Base-by-base conservation (phyloP, 2,888 invertebrate genomes). In the Atrina japonica region DNA sequence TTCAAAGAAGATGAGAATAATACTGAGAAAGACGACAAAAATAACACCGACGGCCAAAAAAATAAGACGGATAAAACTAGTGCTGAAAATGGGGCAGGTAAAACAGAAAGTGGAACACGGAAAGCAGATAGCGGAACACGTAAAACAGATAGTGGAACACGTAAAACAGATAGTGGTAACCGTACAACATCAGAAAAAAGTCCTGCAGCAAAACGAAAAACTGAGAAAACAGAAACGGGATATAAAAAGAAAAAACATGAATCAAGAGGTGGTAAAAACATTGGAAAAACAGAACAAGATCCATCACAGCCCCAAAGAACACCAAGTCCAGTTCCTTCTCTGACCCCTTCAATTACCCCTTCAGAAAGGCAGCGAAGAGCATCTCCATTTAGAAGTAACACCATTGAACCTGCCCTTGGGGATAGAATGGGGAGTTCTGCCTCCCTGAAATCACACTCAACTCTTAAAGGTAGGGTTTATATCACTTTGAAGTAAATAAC, bases 371-470 rank as follows among this genome's bases (percentile, higher is more conserved):
- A 52, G 47, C 45, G 75, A 40, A 68, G 75, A n/a, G 45, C 75
- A 25, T 78, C 79, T 9, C 76, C 79, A 9, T 75, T 75, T 60
- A 55, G 71, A 3, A 75, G 69, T 29, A 81, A 80, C 64, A 63
- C 66, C 52, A 79, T 81, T 30, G 67, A 73, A 50, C 81, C 81
- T 7, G 50, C 30, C 6, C 21, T 14, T 41, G 59, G 64, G 11
- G 50, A 45, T 11, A 52, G 61, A 21, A 78, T 78, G 77, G 84
- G 82, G 1, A 84, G 84, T 73, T 61, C 76, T 45, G 80, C 77
- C 9, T 84, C 84, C 16, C 68, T 84, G 2, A 73, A 72, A 49
- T 81, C 82, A 1, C 77, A 77, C 49, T 83, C 83, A 23, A 67
- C 73, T 23, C 58, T 66, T 23, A 74, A 41, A 70, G 70, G 67